Base-by-base conservation (phyloP, 2,888 invertebrate genomes). In the Drosophila dives region DNA sequence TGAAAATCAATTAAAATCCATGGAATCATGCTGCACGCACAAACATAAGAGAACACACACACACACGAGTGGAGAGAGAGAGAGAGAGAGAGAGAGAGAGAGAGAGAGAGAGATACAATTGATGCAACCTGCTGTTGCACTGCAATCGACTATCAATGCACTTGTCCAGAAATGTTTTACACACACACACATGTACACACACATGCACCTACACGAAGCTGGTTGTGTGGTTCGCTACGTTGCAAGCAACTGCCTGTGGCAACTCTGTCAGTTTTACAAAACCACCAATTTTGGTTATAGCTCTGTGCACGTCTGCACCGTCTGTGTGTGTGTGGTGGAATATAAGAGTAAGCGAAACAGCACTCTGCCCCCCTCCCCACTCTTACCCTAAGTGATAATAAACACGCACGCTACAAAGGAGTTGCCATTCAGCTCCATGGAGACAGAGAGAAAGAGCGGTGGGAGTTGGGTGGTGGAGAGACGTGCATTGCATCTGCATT, bases 1-100 rank as follows among this genome's bases (percentile, higher is more conserved):
- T 83, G 83, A 78, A 91, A 91, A 91, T 92, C 91, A 91, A 91
- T 91, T 91, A 91, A 91, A 92, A 90, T 91, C 83, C 79, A 65
- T 69, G 63, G 69, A 80, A 69, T 82, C 75, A 53, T 51, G 64
- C 67, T 60, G 42, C 40, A 20, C 26, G 54, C 23, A n/a, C 63
- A 61, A 51, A 61, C 26, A 45, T 36, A 63, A 29, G 34, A 40
- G 34, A 50, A 58, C 50, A 63, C 32, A 38, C 15, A 64, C 7
- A 33, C 32, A 50, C n/a, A 53, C 23, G 5, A 26, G 3, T 26
- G 6, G 23, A 15, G 45, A 20, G 3, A 45, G n/a, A 29, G 0
- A 26, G 20, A 12, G 42, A 20, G 2, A 45, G n/a, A 29, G 33
- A 51, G 38, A 42, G 32, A 36, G n/a, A 34, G 54, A 54, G 68